Evolutionary conservation across 2,797 vertebrate species (phyloP), one percentile per base, ranked within the genome.

Genomic region (Poeciliopsis turneri): DNA sequence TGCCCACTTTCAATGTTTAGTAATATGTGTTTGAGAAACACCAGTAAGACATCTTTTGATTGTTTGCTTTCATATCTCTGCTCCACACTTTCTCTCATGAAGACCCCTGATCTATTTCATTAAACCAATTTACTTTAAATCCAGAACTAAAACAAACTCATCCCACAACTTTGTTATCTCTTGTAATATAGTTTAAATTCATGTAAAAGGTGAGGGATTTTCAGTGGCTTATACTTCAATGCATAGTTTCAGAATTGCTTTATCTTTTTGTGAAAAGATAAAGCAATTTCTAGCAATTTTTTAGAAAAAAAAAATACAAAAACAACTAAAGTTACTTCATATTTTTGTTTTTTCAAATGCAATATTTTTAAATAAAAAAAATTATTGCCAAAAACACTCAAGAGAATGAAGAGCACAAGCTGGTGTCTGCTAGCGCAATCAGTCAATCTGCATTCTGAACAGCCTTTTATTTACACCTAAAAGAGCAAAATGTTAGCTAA

Each of bases 401-500:
- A 61, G 69, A 81, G 72, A 71, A 36, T 41, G 73, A 81, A 39
- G 13, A 72, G 85, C 74, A 86, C 49, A 82, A 78, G 46, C 74
- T 76, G 76, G 47, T 79, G 82, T 78, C 82, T 41, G 41, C 78
- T 84, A 55, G 5, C 15, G 72, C 84, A 83, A 78, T 84, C 85
- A 83, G 78, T 83, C 85, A 74, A 81, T 92, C 82, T 87, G 74
- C 80, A 78, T 90, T 91, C 90, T 89, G 46, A 88, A 69, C 75
- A 64, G 79, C 88, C 74, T 89, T 84, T 82, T 85, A 89, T 81
- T 87, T 77, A 59, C 76, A 82, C 76, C 72, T 84, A 89, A 93
- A 94, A 90, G 92, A 94, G 92, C 91, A 93, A 90, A 91, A 86
- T 53, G 8, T 47, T 87, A 82, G 84, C 80, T 23, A 92, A 89